Percentiles rank a stretch among this genome's conserved stretches.
These are phyloP conservation scores for Chrysaora quinquecirrha DNA, from an alignment of 30 jellyfish, hydroid and myxozoan species.

Conservation along the genomic window DNA sequence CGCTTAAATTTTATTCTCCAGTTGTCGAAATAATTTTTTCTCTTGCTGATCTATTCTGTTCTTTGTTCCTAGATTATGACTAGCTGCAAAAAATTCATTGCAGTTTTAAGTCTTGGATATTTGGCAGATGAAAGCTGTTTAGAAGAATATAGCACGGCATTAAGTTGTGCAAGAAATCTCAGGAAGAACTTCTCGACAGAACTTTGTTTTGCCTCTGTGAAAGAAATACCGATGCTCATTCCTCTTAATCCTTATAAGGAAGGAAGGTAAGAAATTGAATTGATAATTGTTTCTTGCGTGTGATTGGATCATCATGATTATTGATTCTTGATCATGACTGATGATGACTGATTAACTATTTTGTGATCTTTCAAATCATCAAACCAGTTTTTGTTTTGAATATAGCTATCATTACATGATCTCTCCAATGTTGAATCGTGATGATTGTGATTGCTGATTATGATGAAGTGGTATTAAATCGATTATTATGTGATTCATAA, in stretches of 20 bases:
- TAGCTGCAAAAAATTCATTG: neutral
- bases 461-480: too few relatives aligned
- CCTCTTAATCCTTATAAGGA: neutral
- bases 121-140: neutral
- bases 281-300: neutral
- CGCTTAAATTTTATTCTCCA: too few relatives aligned
- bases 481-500: too few relatives aligned
- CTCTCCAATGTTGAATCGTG: too few relatives aligned
- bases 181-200: neutral
- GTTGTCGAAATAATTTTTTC: too few relatives aligned
- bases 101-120: neutral
- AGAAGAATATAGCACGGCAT: slow-evolving; percentile 1
- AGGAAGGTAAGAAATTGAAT: neutral
- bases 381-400: neutral
- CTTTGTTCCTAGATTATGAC: neutral
- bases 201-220: neutral
- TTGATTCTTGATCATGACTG: neutral
- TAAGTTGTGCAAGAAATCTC: neutral
- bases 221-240: neutral
- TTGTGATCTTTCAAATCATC: neutral
- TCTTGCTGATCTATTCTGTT: too few relatives aligned
- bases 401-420: neutral
- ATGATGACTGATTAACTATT: neutral
- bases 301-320: neutral
- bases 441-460: too few relatives aligned